These are phyloP conservation scores for Xiphophorus couchianus DNA, from an alignment of 2,113 vertebrate genomes.

Conservation along the genomic window DNA sequence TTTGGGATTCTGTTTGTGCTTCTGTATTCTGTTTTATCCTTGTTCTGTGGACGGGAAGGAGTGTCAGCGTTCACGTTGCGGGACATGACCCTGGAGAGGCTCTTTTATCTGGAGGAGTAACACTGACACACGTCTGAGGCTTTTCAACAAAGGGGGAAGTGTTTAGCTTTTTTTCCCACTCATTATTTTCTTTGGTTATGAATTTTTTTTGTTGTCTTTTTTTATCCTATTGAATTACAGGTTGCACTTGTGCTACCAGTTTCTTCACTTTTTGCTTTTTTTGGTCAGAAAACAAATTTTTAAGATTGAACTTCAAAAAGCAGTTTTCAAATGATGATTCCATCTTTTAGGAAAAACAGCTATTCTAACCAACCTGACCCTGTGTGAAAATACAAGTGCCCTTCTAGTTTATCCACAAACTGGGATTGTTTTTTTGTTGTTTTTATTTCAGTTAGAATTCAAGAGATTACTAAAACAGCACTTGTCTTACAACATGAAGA, in stretches of 20 bases:
- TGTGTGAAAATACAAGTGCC: too few relatives aligned
- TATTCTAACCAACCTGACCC: not conserved
- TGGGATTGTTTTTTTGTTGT: not conserved
- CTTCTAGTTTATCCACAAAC: not conserved
- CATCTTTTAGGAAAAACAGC: too few relatives aligned
- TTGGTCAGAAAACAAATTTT: too few relatives aligned
- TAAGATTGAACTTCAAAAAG: too few relatives aligned
- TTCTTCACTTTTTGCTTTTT: too few relatives aligned
- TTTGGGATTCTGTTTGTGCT: constrained; percentile 19
- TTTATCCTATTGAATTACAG: too few relatives aligned
- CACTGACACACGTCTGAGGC: not conserved
- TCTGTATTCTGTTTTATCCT: constrained; percentile 44
- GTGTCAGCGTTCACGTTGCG: constrained; percentile 1
- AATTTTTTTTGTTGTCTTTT: not conserved
- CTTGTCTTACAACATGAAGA: too few relatives aligned
- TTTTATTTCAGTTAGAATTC: too few relatives aligned
- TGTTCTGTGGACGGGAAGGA: not conserved
- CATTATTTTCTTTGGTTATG: not conserved
- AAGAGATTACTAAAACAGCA: too few relatives aligned
- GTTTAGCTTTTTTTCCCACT: not conserved
- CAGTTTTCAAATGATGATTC: not conserved
- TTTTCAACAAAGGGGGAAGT: not conserved
- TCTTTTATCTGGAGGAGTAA: constrained; percentile 1
- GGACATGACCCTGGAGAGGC: constrained; percentile 32
- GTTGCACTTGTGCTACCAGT: too few relatives aligned